Evolutionary conservation across 2,113 vertebrate species (phyloP).

Genomic region (Chloropsis cyanopogon): DNA sequence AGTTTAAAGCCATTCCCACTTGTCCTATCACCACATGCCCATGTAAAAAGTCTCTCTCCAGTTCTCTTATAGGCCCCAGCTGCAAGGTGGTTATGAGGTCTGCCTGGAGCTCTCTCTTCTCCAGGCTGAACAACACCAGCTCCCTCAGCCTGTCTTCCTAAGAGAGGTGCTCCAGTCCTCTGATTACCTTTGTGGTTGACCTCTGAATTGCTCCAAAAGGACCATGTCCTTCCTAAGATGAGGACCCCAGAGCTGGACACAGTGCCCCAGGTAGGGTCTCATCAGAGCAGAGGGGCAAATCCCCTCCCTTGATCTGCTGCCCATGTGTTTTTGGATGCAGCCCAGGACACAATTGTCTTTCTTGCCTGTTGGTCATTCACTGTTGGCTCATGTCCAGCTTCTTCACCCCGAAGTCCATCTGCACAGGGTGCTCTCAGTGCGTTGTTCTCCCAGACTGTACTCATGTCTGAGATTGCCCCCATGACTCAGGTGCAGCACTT

Average conservation of each 20-base stretch:
- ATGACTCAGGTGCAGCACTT: accelerated
- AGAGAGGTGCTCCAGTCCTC: neutral
- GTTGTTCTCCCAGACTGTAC: neutral
- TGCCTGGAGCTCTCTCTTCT: neutral
- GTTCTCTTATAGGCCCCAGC: neutral
- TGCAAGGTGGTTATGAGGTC: neutral
- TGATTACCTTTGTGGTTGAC: neutral
- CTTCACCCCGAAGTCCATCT: neutral
- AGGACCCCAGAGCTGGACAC: neutral
- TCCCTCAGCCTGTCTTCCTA: neutral
- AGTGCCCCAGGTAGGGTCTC: neutral
- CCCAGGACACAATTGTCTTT: neutral
- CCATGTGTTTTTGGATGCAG: neutral
- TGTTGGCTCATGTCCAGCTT: neutral
- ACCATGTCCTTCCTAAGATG: neutral
- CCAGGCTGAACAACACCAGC: neutral
- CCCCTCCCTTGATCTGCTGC: neutral
- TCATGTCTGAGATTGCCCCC: neutral
- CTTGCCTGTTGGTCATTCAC: neutral
- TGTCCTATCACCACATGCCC: neutral
- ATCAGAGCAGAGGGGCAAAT: neutral
- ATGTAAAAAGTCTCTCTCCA: neutral
- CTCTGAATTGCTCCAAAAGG: neutral
- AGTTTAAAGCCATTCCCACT: neutral
- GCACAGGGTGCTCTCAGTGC: neutral